Base-by-base conservation (phyloP, 2,797 vertebrate species). In the Geotrypetes seraphini region DNA sequence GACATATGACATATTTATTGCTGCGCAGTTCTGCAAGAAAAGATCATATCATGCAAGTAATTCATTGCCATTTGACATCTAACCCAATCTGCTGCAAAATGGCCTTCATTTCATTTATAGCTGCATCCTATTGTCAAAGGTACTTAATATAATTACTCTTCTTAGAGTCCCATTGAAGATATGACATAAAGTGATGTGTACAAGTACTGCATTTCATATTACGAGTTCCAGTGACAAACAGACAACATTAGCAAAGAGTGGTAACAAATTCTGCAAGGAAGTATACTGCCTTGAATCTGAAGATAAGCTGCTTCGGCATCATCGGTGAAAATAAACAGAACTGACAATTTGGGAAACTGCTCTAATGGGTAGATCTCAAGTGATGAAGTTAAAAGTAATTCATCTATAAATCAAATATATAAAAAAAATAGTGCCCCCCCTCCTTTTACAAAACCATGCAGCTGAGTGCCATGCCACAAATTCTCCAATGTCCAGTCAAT, bases 81-180 rank as follows among this genome's bases (percentile, higher is more conserved):
- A n/a, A n/a, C n/a, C n/a, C n/a, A n/a, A n/a, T n/a, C n/a, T n/a
- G n/a, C n/a, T n/a, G n/a, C n/a, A n/a, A n/a, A n/a, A n/a, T n/a
- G n/a, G n/a, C n/a, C n/a, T n/a, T n/a, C n/a, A n/a, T n/a, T n/a
- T n/a, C n/a, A n/a, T n/a, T n/a, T n/a, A n/a, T n/a, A n/a, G 65
- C 53, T 76, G 35, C 60, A 71, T 75, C 66, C 65, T 68, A 68
- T 57, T 52, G 40, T 47, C 43, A 39, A 51, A 71, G 69, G 50
- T 73, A 45, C 58, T 78, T 78, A 83, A 79, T 60, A 80, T 86
- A 75, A 79, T 66, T 60, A 62, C 63, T 61, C 48, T 53, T 30
- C 58, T 62, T 71, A 39, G 29, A 31, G 22, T 55, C 50, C 43
- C 52, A 86, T 84, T 82, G 77, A 65, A 85, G 75, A 79, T 73